Conservation (phyloP, 2,888 invertebrate genomes). For the Orthosia gothica region DNA sequence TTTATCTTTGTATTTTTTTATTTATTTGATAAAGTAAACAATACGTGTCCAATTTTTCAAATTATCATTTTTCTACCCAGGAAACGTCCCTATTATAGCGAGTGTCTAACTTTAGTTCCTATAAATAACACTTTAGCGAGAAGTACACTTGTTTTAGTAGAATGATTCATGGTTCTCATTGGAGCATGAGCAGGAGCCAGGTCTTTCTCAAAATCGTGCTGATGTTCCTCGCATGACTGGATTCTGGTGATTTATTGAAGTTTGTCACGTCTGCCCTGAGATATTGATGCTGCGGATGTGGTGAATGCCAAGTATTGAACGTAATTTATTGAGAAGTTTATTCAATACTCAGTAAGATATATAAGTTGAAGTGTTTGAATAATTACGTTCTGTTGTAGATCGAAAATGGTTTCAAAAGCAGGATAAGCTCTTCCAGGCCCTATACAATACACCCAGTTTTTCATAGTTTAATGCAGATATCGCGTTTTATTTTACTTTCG, state of each 20-base stretch:
- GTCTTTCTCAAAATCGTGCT: constrained; percentile 19
- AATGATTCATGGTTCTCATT: constrained; percentile 33
- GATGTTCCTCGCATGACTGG: neutral
- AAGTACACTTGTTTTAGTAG: neutral
- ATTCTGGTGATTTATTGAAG: constrained; percentile 9
- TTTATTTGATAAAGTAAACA: too few species aligned
- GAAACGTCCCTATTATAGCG: too few species aligned
- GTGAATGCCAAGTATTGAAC: constrained; percentile 36
- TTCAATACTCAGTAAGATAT: neutral
- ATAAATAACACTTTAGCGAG: neutral
- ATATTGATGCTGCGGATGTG: constrained; percentile 36
- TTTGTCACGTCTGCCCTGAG: constrained; percentile 21
- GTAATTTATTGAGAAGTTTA: neutral
- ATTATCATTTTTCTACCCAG: too few species aligned
- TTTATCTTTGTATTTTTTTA: too few species aligned
- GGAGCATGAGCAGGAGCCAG: constrained; percentile 25
- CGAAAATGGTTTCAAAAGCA: neutral
- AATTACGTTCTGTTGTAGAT: neutral
- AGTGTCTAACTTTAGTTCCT: neutral
- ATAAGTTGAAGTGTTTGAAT: neutral
- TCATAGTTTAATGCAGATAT: too few species aligned
- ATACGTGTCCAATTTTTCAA: too few species aligned
- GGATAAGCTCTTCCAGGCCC: neutral
- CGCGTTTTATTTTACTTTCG: too few species aligned
- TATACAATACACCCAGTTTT: too few species aligned